phyloP scores from a whole-genome alignment of 2,888 invertebrate species.

The Fissipunctia ypsillon region DNA sequence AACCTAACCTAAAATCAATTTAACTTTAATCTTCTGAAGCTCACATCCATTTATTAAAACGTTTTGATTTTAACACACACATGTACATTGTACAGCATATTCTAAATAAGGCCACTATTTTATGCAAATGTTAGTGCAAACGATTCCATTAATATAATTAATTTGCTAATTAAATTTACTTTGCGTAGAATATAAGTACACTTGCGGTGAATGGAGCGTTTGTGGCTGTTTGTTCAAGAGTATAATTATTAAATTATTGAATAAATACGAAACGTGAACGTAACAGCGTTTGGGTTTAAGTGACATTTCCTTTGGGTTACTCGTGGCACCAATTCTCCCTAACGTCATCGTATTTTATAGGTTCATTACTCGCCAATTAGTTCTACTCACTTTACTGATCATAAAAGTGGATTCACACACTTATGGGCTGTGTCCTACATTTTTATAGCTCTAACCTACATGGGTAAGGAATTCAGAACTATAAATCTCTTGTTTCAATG shows the following conservation, averaged over 20 bases:
- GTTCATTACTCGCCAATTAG: conserved; percentile 74
- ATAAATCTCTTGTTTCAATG: conserved; percentile 16
- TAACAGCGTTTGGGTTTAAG: neutral
- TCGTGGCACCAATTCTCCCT: conserved; percentile 5
- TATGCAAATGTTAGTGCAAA: conserved; percentile 41
- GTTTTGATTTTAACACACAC: conserved; percentile 39
- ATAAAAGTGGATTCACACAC: conserved; percentile 74
- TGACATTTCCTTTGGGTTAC: conserved; percentile 1
- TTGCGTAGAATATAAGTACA: conserved; percentile 46
- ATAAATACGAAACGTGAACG: conserved; percentile 10
- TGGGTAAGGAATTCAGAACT: conserved; percentile 61
- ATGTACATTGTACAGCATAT: conserved; percentile 21
- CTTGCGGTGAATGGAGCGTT: conserved; percentile 37
- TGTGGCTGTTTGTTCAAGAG: conserved; percentile 36
- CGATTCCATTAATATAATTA: conserved; percentile 54
- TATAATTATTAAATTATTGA: conserved; percentile 50
- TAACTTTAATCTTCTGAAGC: conserved; percentile 25
- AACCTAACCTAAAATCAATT: conserved; percentile 44
- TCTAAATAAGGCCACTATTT: conserved; percentile 44
- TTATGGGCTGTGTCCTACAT: conserved; percentile 68
- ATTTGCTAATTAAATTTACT: conserved; percentile 54
- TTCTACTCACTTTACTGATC: conserved; percentile 71
- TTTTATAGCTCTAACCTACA: conserved; percentile 70
- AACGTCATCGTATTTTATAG: conserved; percentile 64
- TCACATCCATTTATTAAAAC: conserved; percentile 42